Evolutionary conservation across 2,797 vertebrate species (phyloP).

Genomic region (Sciurus carolinensis): DNA sequence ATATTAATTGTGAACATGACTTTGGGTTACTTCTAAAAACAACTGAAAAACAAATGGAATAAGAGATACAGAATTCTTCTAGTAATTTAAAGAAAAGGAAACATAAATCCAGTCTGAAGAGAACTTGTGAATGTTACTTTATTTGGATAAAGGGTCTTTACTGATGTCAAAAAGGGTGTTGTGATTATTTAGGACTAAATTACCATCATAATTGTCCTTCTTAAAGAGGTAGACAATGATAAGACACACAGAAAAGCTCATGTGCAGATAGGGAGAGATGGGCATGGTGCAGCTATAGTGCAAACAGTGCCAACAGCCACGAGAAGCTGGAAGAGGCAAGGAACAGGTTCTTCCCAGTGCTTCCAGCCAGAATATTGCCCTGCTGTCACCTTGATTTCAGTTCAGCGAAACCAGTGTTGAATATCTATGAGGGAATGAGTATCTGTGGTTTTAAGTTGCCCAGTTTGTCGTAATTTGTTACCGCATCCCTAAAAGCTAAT

Average conservation of each 20-base stretch:
- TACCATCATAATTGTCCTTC: not conserved
- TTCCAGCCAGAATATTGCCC: not conserved
- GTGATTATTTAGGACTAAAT: not conserved
- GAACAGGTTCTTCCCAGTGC: not conserved
- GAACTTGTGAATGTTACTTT: slow-evolving; percentile 2
- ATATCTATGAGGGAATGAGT: slow-evolving; percentile 9
- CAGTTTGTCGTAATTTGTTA: not conserved
- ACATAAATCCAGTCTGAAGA: not conserved
- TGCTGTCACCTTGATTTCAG: not conserved
- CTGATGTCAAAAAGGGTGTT: not conserved
- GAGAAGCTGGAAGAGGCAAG: not conserved
- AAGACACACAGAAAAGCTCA: not conserved
- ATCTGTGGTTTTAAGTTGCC: not conserved
- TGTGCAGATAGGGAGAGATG: not conserved
- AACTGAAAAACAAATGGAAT: not conserved
- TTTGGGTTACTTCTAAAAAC: not conserved
- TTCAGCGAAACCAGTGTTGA: not conserved
- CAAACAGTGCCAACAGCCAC: not conserved
- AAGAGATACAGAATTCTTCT: not conserved
- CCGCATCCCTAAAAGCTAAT: not conserved
- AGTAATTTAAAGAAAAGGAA: not conserved
- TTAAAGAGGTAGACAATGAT: not conserved
- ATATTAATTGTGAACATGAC: not conserved
- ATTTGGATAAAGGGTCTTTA: not conserved
- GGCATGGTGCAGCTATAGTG: not conserved